Conservation (phyloP, 1,140 invertebrate species). For the Chlorops oryzae region DNA sequence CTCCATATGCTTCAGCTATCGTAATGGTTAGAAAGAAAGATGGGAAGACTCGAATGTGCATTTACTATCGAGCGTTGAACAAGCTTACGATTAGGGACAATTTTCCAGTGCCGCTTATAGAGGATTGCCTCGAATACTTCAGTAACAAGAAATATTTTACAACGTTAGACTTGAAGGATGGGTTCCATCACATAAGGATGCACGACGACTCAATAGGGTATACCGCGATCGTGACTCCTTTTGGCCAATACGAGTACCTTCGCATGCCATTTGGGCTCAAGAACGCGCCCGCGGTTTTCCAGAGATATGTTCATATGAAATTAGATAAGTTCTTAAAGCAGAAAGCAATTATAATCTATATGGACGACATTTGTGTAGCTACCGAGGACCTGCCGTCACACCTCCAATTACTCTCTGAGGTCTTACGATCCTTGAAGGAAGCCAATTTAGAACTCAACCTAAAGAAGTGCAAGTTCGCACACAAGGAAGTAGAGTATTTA, state of each 20-base stretch:
- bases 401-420: slow-evolving; percentile 14
- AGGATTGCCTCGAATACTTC: too few species aligned
- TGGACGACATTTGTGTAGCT: slow-evolving; percentile 14
- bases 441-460: slow-evolving; percentile 40
- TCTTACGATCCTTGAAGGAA: slow-evolving; percentile 22
- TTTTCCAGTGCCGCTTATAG: too few species aligned
- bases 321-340: slow-evolving; percentile 21
- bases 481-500: slow-evolving; percentile 19
- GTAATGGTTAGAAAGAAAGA: too few species aligned
- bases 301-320: slow-evolving; percentile 39
- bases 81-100: too few species aligned
- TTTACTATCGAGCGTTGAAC: too few species aligned
- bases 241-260: slow-evolving; percentile 46
- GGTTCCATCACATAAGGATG: slow-evolving; percentile 1
- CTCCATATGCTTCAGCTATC: too few species aligned
- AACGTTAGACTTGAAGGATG: neutral
- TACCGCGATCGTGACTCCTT: slow-evolving; percentile 45
- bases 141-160: too few species aligned
- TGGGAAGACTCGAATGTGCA: too few species aligned
- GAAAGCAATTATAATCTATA: slow-evolving; percentile 4
- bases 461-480: slow-evolving; percentile 40
- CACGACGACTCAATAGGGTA: slow-evolving; percentile 15
- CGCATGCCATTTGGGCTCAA: slow-evolving; percentile 49
- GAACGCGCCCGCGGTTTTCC: slow-evolving; percentile 45
- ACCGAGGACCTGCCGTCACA: neutral